Base-by-base conservation (phyloP, 2,888 invertebrate species). In the Oligia fasciuncula region DNA sequence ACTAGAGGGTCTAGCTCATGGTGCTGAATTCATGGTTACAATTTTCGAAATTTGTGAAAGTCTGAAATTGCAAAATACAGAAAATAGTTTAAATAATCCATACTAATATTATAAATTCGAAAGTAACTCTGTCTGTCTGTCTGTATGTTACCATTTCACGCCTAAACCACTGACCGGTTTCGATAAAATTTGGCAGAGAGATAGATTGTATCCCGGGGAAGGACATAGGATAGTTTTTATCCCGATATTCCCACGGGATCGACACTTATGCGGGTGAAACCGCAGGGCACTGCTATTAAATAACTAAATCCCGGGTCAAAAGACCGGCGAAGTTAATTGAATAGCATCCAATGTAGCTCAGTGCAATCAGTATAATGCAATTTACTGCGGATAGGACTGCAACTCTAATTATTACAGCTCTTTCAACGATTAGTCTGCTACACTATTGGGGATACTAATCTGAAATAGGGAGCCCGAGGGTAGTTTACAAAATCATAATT, bases 321-420 rank as follows among this genome's bases (percentile, higher is more conserved):
- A 60, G 14, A 46, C 65, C 23, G 4, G n/a, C 17, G 4, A 63
- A 73, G 57, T 51, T 83, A 77, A 84, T 84, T 63, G 29, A 60
- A 73, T 76, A 63, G 62, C 54, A 14, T 19, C 49, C 83, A 63
- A 0, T 66, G 4, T 6, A n/a, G 68, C 68, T 40, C 68, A 19
- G n/a, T 72, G 63, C 73, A 86, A 82, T 84, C 83, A 86, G 73
- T 43, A 40, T 73, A 82, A 83, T 51, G 43, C 57, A 82, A 29
- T 83, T 82, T 57, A 73, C n/a, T 66, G 67, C 66, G 51, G 11
- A 14, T 57, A 65, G 81, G 54, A n/a, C 51, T 62, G 5, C 35
- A 35, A 35, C 35, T 35, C 57, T 54, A 86, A 86, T 71, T 60
- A 63, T 70, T 51, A 65, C 77, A 71, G 40, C 51, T 54, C 76